Evolutionary conservation across 2,113 vertebrate species (phyloP).

Genomic region (Harpagus bidentatus): DNA sequence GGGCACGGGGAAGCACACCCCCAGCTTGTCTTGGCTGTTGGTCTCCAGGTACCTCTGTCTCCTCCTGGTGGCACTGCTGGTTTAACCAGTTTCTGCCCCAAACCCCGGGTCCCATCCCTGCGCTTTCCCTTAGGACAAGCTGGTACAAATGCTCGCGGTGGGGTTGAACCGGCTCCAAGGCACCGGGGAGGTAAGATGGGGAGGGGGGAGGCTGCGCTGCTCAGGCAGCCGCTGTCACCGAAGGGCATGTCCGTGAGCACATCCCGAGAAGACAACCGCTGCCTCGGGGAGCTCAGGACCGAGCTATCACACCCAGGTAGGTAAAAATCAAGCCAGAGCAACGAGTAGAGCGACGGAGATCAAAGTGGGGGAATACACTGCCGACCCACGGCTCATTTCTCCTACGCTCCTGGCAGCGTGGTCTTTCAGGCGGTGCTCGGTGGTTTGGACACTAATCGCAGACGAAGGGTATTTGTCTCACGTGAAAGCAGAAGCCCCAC

Average conservation of each 20-base stretch:
- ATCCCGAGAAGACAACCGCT: not conserved
- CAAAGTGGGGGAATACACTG: not conserved
- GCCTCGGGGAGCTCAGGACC: not conserved
- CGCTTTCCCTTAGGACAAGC: not conserved
- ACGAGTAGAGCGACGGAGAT: not conserved
- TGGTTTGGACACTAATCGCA: not conserved
- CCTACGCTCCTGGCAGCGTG: accelerated
- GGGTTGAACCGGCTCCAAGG: accelerated
- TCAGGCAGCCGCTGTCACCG: not conserved
- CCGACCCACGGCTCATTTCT: not conserved
- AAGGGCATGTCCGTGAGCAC: not conserved
- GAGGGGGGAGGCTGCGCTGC: not conserved
- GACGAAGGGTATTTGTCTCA: not conserved
- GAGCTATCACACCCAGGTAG: not conserved
- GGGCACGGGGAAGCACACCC: accelerated
- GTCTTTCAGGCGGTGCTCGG: not conserved
- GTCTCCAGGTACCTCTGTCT: not conserved
- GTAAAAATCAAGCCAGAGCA: not conserved
- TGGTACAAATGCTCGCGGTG: not conserved
- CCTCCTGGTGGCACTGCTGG: not conserved
- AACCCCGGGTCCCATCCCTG: not conserved
- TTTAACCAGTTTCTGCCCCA: not conserved
- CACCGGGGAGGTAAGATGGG: not conserved
- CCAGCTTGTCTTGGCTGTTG: not conserved
- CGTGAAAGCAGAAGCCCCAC: not conserved